phyloP scores from a whole-genome alignment of 1,140 invertebrate species.

The Choristoneura fumiferana region DNA sequence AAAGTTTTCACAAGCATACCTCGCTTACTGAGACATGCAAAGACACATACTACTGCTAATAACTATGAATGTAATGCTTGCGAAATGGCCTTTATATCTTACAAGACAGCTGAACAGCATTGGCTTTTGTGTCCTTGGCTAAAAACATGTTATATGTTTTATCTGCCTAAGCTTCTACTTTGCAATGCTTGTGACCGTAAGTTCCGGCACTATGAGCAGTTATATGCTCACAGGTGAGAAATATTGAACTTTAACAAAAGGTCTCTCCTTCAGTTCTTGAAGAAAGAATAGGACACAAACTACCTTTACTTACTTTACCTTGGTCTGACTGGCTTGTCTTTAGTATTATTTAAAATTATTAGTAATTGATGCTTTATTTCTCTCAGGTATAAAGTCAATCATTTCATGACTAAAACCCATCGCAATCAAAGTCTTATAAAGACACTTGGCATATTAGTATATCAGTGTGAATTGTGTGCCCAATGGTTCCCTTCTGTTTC shows the following conservation, averaged over 20 bases:
- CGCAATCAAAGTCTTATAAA: slow-evolving; percentile 32
- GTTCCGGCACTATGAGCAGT: slow-evolving; percentile 68
- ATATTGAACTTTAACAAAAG: no score
- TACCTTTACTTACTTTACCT: no score
- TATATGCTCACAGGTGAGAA: slow-evolving; percentile 68
- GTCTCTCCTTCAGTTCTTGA: no score
- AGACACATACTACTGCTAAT: slow-evolving; percentile 50
- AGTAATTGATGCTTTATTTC: slow-evolving; percentile 1
- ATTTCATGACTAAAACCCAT: slow-evolving; percentile 57
- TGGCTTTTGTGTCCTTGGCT: slow-evolving; percentile 64
- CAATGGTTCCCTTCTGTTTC: slow-evolving; percentile 46
- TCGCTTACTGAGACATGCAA: slow-evolving; percentile 59
- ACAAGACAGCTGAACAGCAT: slow-evolving; percentile 62
- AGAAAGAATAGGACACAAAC: no score
- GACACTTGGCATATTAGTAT: slow-evolving; percentile 37
- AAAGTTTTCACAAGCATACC: slow-evolving; percentile 71
- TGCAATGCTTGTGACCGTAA: slow-evolving; percentile 73
- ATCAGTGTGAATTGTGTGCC: slow-evolving; percentile 67
- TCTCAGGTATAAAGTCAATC: slow-evolving; percentile 60
- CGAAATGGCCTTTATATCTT: slow-evolving; percentile 53
- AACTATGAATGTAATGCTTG: slow-evolving; percentile 71
- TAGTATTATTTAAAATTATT: slow-evolving; percentile 15
- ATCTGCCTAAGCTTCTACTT: slow-evolving; percentile 61
- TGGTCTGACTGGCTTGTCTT: neutral
- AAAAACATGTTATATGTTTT: slow-evolving; percentile 58